Percentiles rank a stretch among this genome's conserved stretches.
Conservation (phyloP, 1,140 invertebrate genomes). For the Drosophila repleta region DNA sequence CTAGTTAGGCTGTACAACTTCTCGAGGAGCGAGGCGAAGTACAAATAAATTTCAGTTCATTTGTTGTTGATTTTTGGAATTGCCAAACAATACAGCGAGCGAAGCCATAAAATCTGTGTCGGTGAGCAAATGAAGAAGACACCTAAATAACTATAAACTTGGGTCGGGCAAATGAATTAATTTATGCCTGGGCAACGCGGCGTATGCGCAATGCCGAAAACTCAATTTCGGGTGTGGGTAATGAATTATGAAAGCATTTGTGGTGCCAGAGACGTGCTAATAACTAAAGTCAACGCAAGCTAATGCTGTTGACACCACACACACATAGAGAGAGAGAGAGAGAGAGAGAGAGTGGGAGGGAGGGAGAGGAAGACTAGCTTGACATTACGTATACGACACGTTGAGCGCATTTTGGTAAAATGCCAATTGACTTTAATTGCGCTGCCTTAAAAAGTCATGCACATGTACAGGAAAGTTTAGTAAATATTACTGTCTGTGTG, state of each 20-base stretch:
- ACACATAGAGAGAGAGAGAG: neutral
- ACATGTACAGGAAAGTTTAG: constrained; percentile 6
- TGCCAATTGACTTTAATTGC: constrained; percentile 80
- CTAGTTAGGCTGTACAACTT: constrained; percentile 24
- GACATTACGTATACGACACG: constrained; percentile 73
- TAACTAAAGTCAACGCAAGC: constrained; percentile 54
- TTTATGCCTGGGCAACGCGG: constrained; percentile 18
- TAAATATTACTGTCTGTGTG: constrained; percentile 18
- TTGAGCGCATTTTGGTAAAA: constrained; percentile 70
- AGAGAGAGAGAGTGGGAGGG: no score
- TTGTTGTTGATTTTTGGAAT: constrained; percentile 15
- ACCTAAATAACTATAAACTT: constrained; percentile 21
- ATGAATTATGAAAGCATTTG: constrained; percentile 66
- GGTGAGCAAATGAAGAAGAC: neutral
- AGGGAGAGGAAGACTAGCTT: no score
- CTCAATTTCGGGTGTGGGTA: constrained; percentile 8
- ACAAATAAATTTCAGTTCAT: constrained; percentile 18
- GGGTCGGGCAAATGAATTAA: constrained; percentile 26
- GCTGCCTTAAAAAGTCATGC: constrained; percentile 64
- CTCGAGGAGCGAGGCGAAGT: constrained; percentile 22
- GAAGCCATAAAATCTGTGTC: neutral
- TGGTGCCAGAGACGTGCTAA: constrained; percentile 48
- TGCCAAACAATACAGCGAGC: constrained; percentile 29
- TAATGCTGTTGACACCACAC: constrained; percentile 59
- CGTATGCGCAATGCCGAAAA: constrained; percentile 24